Base-by-base conservation (phyloP, 2,888 invertebrate species). In the Arctia plantaginis region DNA sequence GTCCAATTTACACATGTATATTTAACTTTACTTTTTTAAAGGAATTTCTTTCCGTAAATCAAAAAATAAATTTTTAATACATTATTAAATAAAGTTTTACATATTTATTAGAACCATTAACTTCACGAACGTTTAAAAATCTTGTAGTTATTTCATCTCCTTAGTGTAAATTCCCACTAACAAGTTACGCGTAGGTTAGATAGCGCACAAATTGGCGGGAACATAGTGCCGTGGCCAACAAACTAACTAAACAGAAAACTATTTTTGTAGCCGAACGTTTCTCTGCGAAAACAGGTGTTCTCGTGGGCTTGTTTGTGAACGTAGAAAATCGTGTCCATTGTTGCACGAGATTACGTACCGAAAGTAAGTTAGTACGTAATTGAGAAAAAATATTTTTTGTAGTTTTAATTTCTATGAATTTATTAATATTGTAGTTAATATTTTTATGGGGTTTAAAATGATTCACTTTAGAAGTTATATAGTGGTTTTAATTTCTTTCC, bases 221-320 rank as follows among this genome's bases (percentile, higher is more conserved):
- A 89, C 82, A 80, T 78, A 83, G 27, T 35, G 66, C 74, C 71
- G 75, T 64, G 77, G 72, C 72, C 51, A 66, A 64, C 73, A 23
- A 71, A 78, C 77, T 71, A 69, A 75, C 71, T 69, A 78, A 81
- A 83, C 77, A 77, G 55, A 51, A 55, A 68, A 70, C 79, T 85
- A 85, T 85, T 85, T 85, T 76, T 74, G 92, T 92, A 93, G 86
- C 84, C 3, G 47, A 78, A 75, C 80, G 82, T 79, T 90, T 88
- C 88, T 88, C 86, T 78, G 85, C 82, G 88, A 91, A 93, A 93
- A 92, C 93, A 92, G 91, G 89, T 92, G 93, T 82, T 88, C 68
- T 85, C 83, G 87, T 86, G 77, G 77, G 85, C 74, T 85, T 85
- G 82, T 88, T 85, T 77, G 80, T 79, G 78, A 82, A 82, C 83